Evolutionary conservation across 2,888 invertebrate species (phyloP), one percentile per base, ranked within the genome.

Genomic region (Agrotis puta): DNA sequence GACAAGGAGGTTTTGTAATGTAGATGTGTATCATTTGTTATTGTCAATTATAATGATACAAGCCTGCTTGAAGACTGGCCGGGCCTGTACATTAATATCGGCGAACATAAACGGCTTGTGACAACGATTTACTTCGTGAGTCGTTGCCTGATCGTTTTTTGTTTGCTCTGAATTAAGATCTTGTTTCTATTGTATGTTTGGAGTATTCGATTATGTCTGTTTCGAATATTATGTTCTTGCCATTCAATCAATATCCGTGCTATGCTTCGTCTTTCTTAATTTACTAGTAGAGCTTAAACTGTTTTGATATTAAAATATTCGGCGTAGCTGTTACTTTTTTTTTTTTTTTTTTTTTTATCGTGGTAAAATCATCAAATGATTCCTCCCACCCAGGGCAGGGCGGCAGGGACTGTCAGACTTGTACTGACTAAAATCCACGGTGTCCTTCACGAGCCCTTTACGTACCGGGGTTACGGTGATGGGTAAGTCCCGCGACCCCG

Each of bases 11-110:
- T 81, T 83, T 79, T 81, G 82, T 84, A 83, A 87, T 88, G 88
- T 85, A 86, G 89, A 91, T 92, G 81, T 83, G 83, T 84, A 88
- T 90, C 92, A 93, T 93, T 93, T 89, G 89, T 93, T 91, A 93
- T 88, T 91, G 92, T 93, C 93, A 92, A 90, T 89, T 90, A 89
- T 92, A 92, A 92, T 91, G 92, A 92, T 92, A 89, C 87, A 83
- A 72, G 74, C 70, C 75, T 54, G 71, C 65, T 84, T 84, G 77
- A 82, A 65, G 87, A 85, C 83, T 88, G 87, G 88, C 83, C 76
- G 82, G 64, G 50, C 48, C 57, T 74, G 78, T 76, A 59, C 69
- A 65, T 75, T 58, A 69, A 73, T 73, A 82, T 69, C 58, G 65
- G 64, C 57, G 13, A 62, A 64, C 68, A 74, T 72, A 65, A 74